Evolutionary conservation across 2,113 vertebrate genomes (phyloP), one percentile per base, ranked within the genome.

Genomic region (Rhinogobius similis): DNA sequence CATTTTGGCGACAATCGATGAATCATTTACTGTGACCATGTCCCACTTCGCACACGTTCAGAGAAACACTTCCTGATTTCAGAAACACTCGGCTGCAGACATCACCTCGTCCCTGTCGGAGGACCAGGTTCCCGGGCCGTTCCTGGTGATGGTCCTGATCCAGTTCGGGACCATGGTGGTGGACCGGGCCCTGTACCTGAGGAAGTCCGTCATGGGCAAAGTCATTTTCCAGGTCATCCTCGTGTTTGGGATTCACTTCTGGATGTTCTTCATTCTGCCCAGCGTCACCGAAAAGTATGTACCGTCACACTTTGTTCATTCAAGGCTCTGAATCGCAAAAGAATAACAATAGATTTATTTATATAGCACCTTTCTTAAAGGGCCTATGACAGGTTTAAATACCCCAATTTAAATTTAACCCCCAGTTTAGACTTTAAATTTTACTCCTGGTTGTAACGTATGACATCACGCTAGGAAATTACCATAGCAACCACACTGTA

Each of bases 211-310:
- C 10, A 79, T 97, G 93, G 98, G 98, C 18, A 99, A 99, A 72
- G 96, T 98, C 70, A 93, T 98, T 76, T 99, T 99, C 82, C 97
- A 99, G 86, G 96, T 99, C 85, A 93, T 99, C 86, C 94, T 99
- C 23, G 96, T 99, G 70, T 98, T 99, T 0, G 97, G 98, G 39
- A 99, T 99, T 87, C 98, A 99, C 86, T 98, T 98, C 90, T 99
- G 98, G 98, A 99, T 99, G 98, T 99, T 99, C 90, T 99, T 98
- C 82, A 98, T 99, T 88, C 92, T 99, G 63, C 98, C 98, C 20
- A 85, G 87, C 72, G 92, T 99, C 79, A 99, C 98, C 27, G 94
- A 96, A 27, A 97, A 97, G 98, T 99, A 93, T 87, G 69, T 5
- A 23, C 0, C 64, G 16, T 4, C 3, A 24, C 5, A 24, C 8